Conservation (phyloP, 2,113 vertebrate genomes). For the Abramis brama region DNA sequence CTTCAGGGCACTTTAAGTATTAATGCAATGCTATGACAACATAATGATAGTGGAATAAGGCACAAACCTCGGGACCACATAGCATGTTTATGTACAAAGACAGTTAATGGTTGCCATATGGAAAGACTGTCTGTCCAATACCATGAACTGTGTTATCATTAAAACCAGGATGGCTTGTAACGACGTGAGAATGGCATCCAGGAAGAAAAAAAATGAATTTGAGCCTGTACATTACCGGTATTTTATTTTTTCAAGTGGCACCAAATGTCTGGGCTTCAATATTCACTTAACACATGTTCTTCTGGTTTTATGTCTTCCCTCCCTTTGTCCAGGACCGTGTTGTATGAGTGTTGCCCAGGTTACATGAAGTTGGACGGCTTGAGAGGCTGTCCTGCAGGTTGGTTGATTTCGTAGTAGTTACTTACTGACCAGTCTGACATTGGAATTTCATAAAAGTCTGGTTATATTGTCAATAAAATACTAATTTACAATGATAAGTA, state of each 20-base stretch:
- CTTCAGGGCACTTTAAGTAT: conserved; percentile 57
- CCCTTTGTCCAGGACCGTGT: conserved; percentile 78
- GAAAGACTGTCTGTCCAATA: conserved; percentile 48
- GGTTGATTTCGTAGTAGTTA: background rate
- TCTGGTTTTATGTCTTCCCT: conserved; percentile 6
- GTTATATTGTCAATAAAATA: background rate
- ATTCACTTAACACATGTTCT: conserved; percentile 20
- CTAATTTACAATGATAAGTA: background rate
- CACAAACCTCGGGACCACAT: conserved; percentile 56
- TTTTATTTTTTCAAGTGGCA: conserved; percentile 12
- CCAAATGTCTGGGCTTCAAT: background rate
- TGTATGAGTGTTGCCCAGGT: conserved; percentile 97
- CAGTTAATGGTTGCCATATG: conserved; percentile 65
- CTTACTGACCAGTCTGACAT: background rate
- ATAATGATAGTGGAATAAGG: conserved; percentile 47
- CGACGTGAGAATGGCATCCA: conserved; percentile 11
- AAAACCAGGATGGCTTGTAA: conserved; percentile 54
- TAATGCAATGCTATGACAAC: conserved; percentile 58
- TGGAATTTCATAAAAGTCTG: background rate
- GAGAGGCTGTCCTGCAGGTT: conserved; percentile 95
- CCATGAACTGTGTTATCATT: conserved; percentile 24
- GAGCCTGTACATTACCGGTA: background rate
- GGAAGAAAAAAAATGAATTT: conserved; percentile 27
- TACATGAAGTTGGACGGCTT: conserved; percentile 91
- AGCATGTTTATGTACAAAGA: conserved; percentile 56